phyloP scores from a whole-genome alignment of 2,113 vertebrate genomes.

The Onychostruthus taczanowskii region DNA sequence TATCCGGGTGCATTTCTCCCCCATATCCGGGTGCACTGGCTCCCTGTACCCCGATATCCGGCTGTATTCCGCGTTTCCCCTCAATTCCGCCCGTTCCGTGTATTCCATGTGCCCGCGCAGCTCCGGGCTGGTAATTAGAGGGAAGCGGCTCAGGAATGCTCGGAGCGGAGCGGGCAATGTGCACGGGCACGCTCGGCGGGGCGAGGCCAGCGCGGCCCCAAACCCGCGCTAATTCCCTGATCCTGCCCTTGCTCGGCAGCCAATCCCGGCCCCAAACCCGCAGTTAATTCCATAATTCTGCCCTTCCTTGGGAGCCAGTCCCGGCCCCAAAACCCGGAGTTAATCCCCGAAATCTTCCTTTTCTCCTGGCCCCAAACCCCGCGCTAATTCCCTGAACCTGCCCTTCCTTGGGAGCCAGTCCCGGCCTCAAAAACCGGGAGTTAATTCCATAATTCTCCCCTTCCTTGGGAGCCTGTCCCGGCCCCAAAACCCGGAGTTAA shows the following conservation, averaged over 20 bases:
- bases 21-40: neutral
- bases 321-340: neutral
- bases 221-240: neutral
- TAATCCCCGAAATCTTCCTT: no score
- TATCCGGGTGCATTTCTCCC: neutral
- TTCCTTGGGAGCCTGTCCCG: no score
- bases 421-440: no score
- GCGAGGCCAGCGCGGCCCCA: neutral
- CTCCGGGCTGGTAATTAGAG: conserved; percentile 18
- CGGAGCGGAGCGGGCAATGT: conserved; percentile 1
- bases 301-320: neutral
- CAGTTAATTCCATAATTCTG: neutral
- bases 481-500: no score
- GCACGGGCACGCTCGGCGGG: neutral
- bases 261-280: no score
- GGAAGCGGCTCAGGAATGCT: conserved; percentile 37
- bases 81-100: neutral
- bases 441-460: no score
- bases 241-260: no score
- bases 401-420: no score
- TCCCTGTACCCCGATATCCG: no score
- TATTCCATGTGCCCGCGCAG: neutral
- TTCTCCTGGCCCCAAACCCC: no score
- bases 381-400: no score
- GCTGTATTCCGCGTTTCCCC: neutral